These are phyloP conservation scores for Noctua pronuba DNA, from an alignment of 2,888 invertebrate genomes.

Conservation along the genomic window DNA sequence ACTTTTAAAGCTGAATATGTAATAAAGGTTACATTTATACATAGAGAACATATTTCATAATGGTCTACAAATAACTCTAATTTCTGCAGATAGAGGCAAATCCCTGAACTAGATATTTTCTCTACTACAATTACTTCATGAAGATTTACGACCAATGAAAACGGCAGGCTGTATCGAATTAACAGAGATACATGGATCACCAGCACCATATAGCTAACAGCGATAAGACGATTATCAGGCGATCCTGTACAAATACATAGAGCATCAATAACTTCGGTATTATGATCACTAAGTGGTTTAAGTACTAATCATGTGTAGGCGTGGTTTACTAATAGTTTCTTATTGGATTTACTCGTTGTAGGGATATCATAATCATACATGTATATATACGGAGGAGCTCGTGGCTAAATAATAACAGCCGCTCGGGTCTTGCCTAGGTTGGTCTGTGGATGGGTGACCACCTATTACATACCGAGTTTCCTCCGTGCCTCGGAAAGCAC, in stretches of 20 bases:
- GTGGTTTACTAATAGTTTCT: not conserved
- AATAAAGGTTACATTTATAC: no score
- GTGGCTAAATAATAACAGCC: no score
- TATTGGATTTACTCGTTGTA: not conserved
- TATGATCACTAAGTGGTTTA: constrained; percentile 5
- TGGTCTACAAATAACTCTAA: not conserved
- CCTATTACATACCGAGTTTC: no score
- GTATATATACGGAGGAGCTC: no score
- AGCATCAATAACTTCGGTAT: not conserved
- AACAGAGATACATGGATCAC: not conserved
- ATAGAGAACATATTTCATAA: not conserved
- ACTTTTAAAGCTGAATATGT: no score
- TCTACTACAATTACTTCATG: not conserved
- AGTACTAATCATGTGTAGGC: not conserved
- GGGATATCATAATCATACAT: no score
- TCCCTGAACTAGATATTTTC: not conserved
- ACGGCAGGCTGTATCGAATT: not conserved
- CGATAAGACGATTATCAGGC: constrained; percentile 15
- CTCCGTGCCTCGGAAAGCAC: no score
- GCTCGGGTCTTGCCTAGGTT: no score
- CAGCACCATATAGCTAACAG: not conserved
- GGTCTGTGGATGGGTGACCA: no score
- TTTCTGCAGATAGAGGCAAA: not conserved
- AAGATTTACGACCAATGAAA: constrained; percentile 3
- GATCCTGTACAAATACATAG: not conserved